Percentiles rank a stretch among this genome's conserved stretches.
Conservation (phyloP, 2,113 vertebrate genomes). For the Loxodonta africana region DNA sequence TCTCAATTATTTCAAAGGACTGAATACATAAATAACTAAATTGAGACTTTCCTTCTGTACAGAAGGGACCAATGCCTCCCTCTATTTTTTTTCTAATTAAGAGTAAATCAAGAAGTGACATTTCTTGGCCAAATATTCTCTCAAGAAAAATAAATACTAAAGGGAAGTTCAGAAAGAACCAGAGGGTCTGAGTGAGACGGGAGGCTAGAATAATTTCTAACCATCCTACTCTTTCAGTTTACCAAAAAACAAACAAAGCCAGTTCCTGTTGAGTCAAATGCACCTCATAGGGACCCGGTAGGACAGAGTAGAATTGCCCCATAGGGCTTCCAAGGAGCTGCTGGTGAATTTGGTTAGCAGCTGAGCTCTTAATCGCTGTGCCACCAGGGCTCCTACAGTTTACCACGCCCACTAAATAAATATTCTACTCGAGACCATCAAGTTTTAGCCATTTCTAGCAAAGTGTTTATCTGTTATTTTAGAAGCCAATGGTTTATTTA, state of each 20-base stretch:
- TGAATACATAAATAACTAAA: background rate
- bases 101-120: background rate
- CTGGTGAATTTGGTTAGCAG: no score
- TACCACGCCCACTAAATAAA: background rate
- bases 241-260: no score
- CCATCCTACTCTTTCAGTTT: background rate
- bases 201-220: background rate
- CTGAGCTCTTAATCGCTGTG: no score
- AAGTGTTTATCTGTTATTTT: background rate
- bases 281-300: no score
- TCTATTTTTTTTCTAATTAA: background rate
- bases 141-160: background rate
- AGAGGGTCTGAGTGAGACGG: rapidly evolving
- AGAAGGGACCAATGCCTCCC: background rate
- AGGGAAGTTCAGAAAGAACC: background rate
- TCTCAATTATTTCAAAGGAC: background rate
- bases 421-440: background rate
- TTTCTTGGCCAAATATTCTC: background rate
- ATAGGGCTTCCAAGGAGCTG: no score
- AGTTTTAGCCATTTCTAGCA: background rate
- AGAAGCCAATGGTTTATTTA: background rate
- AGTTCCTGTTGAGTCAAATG: no score
- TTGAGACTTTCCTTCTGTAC: background rate
- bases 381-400: background rate
- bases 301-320: no score